These are phyloP conservation scores for Corythornis vintsioides DNA, from an alignment of 2,113 vertebrate species.

Conservation along the genomic window DNA sequence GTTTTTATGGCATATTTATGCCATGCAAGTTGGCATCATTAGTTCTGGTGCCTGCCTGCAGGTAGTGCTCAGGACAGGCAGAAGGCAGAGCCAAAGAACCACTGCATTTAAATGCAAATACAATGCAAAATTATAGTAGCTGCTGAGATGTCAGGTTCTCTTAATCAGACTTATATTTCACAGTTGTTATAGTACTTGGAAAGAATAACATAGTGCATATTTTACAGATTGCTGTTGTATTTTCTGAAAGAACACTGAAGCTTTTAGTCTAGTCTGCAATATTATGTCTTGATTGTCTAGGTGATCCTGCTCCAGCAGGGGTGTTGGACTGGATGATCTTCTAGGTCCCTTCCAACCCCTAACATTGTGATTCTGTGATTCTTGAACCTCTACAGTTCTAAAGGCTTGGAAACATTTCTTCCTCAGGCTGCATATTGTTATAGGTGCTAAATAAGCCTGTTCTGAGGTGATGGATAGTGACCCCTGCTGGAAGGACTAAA, in stretches of 20 bases:
- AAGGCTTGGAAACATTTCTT: not conserved
- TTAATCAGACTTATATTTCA: not conserved
- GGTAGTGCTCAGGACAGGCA: not conserved
- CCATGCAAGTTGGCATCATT: too few species aligned
- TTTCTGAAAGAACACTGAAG: not conserved
- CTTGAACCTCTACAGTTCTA: not conserved
- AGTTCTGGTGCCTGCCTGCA: not conserved
- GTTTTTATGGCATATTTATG: too few species aligned
- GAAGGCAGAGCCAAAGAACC: not conserved
- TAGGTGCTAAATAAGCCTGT: not conserved
- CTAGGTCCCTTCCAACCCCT: too few species aligned
- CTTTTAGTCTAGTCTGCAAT: not conserved
- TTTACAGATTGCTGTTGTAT: not conserved
- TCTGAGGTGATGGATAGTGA: not conserved
- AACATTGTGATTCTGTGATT: not conserved
- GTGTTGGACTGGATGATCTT: too few species aligned
- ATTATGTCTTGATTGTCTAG: not conserved
- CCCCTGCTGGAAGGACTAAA: constrained; percentile 19
- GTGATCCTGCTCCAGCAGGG: too few species aligned
- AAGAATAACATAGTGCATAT: not conserved
- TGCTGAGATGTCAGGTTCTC: not conserved
- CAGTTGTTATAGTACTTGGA: not conserved
- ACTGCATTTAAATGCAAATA: not conserved
- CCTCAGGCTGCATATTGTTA: not conserved
- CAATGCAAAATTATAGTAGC: not conserved